Evolutionary conservation across 2,797 vertebrate species (phyloP), one percentile per base, ranked within the genome.

Genomic region (Sitta carolinensis): DNA sequence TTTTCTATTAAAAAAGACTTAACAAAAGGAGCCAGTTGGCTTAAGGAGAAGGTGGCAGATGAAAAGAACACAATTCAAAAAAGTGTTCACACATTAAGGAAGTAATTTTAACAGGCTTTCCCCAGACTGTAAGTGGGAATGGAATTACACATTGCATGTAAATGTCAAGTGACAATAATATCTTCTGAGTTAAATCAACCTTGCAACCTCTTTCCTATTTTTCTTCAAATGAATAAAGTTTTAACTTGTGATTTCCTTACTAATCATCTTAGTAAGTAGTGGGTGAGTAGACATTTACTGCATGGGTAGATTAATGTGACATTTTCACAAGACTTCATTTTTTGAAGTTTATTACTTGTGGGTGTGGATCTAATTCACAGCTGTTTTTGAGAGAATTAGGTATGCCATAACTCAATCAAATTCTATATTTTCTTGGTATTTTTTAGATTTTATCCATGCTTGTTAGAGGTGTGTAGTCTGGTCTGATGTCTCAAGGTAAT

Each of bases 161-260:
- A 96, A 97, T 97, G 96, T 97, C 95, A 97, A 96, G 80, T 95
- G 95, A 94, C 95, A 96, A 95, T 96, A 97, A 96, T 96, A 96
- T 96, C 93, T 96, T 96, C 84, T 93, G 80, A 95, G 83, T 91
- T 94, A 96, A 95, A 94, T 93, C 87, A 94, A 96, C 91, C 87
- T 94, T 96, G 91, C 89, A 96, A 96, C 96, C 91, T 91, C 87
- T 95, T 95, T 95, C 95, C 83, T 96, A 90, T 94, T 94, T 94
- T 96, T 95, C 92, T 94, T 84, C 79, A 95, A 73, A 95, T 97
- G 95, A 96, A 96, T 97, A 96, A 94, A 96, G 89, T 94, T 94
- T 96, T 94, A 93, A 93, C 95, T 96, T 96, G 85, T 97, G 95
- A 96, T 96, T 96, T 97, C 95, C 93, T 95, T 97, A 96, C 85